Evolutionary conservation across 2,797 vertebrate species (phyloP).

Genomic region (Lophura swinhoii): DNA sequence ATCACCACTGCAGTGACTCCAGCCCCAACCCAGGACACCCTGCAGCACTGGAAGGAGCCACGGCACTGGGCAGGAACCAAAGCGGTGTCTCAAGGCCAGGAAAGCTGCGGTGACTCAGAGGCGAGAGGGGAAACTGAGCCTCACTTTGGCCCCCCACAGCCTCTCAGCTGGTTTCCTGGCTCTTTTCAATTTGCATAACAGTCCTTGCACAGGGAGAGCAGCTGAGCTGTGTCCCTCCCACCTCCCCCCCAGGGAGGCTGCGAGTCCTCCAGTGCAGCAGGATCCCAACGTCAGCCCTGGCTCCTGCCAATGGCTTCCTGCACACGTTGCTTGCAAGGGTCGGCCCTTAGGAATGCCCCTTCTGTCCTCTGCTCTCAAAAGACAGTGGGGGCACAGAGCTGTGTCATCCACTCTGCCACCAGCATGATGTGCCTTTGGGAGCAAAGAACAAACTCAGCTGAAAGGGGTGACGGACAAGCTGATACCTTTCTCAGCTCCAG

Average conservation of each 20-base stretch:
- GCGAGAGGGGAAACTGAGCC: neutral
- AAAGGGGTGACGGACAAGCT: neutral
- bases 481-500: neutral
- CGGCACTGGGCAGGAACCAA: neutral
- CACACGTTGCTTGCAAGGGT: rapidly evolving
- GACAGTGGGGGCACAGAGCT: neutral
- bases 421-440: neutral
- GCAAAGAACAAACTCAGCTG: neutral
- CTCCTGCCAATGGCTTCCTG: neutral
- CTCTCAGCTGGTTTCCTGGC: neutral
- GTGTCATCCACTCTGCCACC: neutral
- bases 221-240: neutral
- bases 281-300: neutral
- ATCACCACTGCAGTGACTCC: neutral
- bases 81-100: neutral
- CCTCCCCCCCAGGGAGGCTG: neutral
- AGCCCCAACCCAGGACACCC: neutral
- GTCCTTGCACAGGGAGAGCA: neutral
- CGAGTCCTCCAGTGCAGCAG: rapidly evolving
- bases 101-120: neutral
- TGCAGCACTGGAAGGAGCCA: neutral
- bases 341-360: neutral
- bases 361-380: neutral
- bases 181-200: neutral
- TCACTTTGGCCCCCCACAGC: neutral